These are phyloP conservation scores for Sitobion miscanthi DNA, from an alignment of 1,140 invertebrate genomes.

Conservation along the genomic window DNA sequence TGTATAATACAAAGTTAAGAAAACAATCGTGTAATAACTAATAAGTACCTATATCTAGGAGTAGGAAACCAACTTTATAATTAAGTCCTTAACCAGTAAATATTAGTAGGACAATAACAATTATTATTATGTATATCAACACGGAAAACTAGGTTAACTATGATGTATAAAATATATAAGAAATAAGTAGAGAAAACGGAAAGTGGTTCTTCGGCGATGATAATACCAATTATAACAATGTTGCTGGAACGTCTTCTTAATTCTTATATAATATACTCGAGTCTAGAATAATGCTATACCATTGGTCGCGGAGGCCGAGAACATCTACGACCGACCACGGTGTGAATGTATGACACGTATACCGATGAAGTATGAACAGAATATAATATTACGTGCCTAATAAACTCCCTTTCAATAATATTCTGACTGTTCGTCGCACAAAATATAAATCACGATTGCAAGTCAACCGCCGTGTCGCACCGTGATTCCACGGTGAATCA, in stretches of 20 bases:
- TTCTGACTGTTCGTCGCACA: background rate
- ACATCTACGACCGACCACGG: background rate
- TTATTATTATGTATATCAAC: no score
- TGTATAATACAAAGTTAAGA: no score
- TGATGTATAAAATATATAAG: no score
- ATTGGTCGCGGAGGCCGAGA: background rate
- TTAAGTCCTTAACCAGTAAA: no score
- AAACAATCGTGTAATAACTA: no score
- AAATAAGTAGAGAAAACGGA: no score
- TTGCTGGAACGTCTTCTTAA: background rate
- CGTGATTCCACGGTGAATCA: background rate
- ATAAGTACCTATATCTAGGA: no score
- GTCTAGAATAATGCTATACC: background rate
- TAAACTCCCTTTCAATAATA: conserved; percentile 10
- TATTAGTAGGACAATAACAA: no score
- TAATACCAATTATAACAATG: no score
- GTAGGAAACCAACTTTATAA: no score
- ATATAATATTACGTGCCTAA: conserved; percentile 1
- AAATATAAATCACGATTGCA: background rate
- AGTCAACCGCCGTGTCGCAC: background rate
- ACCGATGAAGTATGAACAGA: conserved; percentile 3
- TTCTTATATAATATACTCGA: background rate
- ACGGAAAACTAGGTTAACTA: no score
- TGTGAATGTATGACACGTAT: conserved; percentile 2
- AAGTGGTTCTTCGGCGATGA: no score